A percentile compares a stretch with the other conserved stretches of the same genome.
Evolutionary conservation across 1,140 invertebrate species (phyloP).

Genomic region (Liolophura sinensis): DNA sequence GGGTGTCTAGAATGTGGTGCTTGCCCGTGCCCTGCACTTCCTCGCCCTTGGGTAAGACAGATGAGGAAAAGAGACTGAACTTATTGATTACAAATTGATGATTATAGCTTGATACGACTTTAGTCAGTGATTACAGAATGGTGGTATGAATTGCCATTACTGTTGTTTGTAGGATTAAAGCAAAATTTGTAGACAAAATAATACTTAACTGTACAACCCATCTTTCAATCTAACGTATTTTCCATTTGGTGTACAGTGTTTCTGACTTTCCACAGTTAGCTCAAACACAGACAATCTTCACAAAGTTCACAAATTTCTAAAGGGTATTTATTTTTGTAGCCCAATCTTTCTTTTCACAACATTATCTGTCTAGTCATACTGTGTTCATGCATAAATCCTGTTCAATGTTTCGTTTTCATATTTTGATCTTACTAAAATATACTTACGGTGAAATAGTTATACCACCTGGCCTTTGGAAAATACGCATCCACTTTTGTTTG

Average conservation of each 20-base stretch:
- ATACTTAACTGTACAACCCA: no score
- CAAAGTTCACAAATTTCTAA: background rate
- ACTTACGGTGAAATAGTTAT: slow-evolving; percentile 32
- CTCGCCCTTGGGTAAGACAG: slow-evolving; percentile 10
- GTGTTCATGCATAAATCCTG: background rate
- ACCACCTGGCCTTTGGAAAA: slow-evolving; percentile 33
- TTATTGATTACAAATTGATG: no score
- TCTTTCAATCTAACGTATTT: no score
- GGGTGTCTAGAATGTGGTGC: slow-evolving; percentile 20
- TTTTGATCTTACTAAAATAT: background rate
- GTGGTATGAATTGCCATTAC: background rate
- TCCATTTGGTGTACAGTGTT: no score
- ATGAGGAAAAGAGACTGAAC: background rate
- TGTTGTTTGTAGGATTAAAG: no score
- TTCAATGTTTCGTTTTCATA: background rate
- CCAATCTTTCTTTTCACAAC: background rate
- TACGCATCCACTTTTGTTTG: slow-evolving; percentile 26
- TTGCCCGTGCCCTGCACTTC: slow-evolving; percentile 14
- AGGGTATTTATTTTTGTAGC: background rate
- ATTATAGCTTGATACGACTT: background rate
- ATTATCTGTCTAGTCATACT: background rate
- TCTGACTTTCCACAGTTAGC: no score
- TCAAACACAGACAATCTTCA: no score
- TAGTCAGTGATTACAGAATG: background rate
- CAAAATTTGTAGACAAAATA: no score